These are phyloP conservation scores for Cryptotis parvus DNA, from an alignment of 2,113 vertebrate species.

Conservation along the genomic window DNA sequence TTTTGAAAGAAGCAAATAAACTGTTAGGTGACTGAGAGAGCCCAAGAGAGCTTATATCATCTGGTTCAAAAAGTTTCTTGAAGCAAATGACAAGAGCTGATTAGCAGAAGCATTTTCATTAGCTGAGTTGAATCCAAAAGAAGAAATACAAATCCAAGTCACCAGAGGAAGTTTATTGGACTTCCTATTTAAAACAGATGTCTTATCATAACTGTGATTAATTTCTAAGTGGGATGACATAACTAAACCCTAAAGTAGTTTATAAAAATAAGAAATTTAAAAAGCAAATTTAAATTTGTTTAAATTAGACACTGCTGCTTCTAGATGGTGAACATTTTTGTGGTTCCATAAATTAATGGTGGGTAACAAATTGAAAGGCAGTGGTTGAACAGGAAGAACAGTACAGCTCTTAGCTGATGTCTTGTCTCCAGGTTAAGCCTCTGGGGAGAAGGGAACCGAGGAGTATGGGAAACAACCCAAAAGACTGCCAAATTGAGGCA, in stretches of 20 bases:
- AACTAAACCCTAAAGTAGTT: constrained; percentile 41
- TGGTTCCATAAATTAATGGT: background rate
- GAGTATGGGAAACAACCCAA: background rate
- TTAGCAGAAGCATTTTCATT: constrained; percentile 78
- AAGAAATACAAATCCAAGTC: constrained; percentile 57
- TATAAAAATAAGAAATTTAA: constrained; percentile 29
- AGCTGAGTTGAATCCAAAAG: constrained; percentile 72
- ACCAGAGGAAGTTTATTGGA: constrained; percentile 72
- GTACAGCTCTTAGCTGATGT: background rate
- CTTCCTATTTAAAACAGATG: constrained; percentile 79
- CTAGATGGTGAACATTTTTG: background rate
- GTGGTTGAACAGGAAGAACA: background rate
- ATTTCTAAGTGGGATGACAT: constrained; percentile 62
- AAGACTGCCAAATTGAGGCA: background rate
- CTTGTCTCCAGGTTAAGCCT: background rate
- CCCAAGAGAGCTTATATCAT: constrained; percentile 67
- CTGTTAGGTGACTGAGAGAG: constrained; percentile 28
- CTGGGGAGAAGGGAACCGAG: background rate
- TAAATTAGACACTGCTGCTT: background rate
- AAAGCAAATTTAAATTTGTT: too few species aligned
- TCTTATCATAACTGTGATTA: constrained; percentile 68
- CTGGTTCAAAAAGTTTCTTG: constrained; percentile 70
- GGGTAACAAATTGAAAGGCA: background rate
- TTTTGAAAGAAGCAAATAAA: constrained; percentile 68
- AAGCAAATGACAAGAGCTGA: constrained; percentile 70